Evolutionary conservation across 2,113 vertebrate genomes (phyloP).

Genomic region (Ia io): DNA sequence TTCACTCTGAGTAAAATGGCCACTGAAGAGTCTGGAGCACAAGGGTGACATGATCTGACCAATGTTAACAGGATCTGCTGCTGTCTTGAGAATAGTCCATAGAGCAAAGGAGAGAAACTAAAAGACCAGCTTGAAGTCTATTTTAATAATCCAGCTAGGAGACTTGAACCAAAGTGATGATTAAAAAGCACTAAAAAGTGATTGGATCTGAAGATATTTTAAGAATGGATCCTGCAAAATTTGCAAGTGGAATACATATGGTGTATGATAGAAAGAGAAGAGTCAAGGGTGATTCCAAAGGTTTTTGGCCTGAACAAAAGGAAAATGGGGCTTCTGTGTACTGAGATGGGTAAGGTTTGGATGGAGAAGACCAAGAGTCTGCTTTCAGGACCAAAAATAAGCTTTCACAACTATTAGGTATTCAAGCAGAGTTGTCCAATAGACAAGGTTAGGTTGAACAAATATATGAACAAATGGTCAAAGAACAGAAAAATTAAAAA

Average conservation of each 20-base stretch:
- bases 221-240: background rate
- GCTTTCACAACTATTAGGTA: background rate
- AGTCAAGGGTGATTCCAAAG: background rate
- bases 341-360: background rate
- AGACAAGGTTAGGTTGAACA: background rate
- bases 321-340: background rate
- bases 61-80: background rate
- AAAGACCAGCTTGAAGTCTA: background rate
- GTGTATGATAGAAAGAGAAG: background rate
- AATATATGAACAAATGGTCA: background rate
- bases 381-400: background rate
- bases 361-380: background rate
- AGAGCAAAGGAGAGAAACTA: background rate
- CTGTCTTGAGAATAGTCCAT: background rate
- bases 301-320: background rate
- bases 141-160: background rate
- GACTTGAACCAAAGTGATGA: background rate
- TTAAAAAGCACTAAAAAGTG: background rate
- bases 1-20: background rate
- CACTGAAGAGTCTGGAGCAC: background rate
- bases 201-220: background rate
- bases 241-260: background rate
- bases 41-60: background rate
- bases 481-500: background rate
- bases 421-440: background rate